Evolutionary conservation across 2,797 vertebrate species (phyloP), one percentile per base, ranked within the genome.

Genomic region (Pyrocephalus nanus): DNA sequence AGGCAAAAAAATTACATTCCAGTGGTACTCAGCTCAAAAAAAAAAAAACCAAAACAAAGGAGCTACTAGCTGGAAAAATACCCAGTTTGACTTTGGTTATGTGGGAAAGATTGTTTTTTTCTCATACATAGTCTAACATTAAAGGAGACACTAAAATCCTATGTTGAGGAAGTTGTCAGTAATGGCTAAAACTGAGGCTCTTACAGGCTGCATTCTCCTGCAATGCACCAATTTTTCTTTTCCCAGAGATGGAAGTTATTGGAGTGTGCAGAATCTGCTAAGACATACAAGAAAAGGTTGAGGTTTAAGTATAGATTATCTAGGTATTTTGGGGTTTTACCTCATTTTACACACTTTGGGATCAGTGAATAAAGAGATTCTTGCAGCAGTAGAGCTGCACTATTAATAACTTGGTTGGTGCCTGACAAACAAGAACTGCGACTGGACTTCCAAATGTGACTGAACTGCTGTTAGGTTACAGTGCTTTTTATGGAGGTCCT

Each of bases 181-280:
- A 94, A 85, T 14, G 16, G 29, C 43, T 89, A 85, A 81, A 75
- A 73, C n/a, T 19, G 57, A 94, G n/a, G 50, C 15, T 91, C 16
- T 60, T 45, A 15, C 9, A 62, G 26, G 22, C 18, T 85, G 20
- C 60, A 43, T 83, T 85, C 47, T 73, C 45, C 84, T 70, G 58
- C 69, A 92, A 70, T 74, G 78, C 57, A 88, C 21, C 38, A 65
- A 61, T 86, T 91, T 94, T 89, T 94, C 26, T 53, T 64, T 88
- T 89, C 65, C 29, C 34, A 80, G 65, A 57, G 48, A 65, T 30
- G 34, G 12, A 94, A 70, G 45, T 74, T 61, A 88, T 3, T 86
- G 15, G 1, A 93, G 67, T 71, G 23, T 61, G 58, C 14, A 80
- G 62, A 90, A 51, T 10, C 9, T 19, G 12, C 61, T 67, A 54